Evolutionary conservation across 1,140 invertebrate genomes (phyloP).

Genomic region (Drosophila guanche): DNA sequence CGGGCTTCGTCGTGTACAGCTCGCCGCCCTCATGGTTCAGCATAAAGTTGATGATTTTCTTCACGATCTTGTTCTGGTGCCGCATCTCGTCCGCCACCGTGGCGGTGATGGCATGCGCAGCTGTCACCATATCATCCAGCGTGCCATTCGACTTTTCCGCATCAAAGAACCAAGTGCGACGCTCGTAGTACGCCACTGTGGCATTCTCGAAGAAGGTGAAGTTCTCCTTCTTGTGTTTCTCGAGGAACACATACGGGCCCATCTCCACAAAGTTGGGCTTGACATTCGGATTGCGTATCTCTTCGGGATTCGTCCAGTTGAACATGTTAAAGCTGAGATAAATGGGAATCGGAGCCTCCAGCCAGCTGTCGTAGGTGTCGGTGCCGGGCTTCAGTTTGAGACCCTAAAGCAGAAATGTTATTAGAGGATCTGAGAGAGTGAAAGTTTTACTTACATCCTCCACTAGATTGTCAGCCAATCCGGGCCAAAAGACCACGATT

Average conservation of each 20-base stretch:
- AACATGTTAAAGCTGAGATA: constrained; percentile 91
- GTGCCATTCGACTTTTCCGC: constrained; percentile 88
- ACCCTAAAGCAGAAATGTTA: too few relatives aligned
- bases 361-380: constrained; percentile 88
- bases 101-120: constrained; percentile 90
- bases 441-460: constrained; percentile 73
- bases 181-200: constrained; percentile 92
- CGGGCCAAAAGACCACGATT: constrained; percentile 65
- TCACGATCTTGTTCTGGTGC: constrained; percentile 82
- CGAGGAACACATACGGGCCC: constrained; percentile 87
- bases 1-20: constrained; percentile 87
- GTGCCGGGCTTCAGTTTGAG: constrained; percentile 86
- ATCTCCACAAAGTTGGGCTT: constrained; percentile 88
- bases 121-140: constrained; percentile 89
- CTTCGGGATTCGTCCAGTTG: constrained; percentile 91
- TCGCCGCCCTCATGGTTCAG: constrained; percentile 84
- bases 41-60: constrained; percentile 85
- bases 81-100: constrained; percentile 87
- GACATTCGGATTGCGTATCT: constrained; percentile 84
- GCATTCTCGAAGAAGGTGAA: constrained; percentile 89
- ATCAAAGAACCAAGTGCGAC: constrained; percentile 90
- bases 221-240: constrained; percentile 86
- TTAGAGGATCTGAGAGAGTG: too few relatives aligned
- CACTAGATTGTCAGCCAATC: constrained; percentile 52
- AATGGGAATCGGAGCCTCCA: constrained; percentile 90